Evolutionary conservation across 2,113 vertebrate genomes (phyloP).

Genomic region (Chascanopsetta lugubris): DNA sequence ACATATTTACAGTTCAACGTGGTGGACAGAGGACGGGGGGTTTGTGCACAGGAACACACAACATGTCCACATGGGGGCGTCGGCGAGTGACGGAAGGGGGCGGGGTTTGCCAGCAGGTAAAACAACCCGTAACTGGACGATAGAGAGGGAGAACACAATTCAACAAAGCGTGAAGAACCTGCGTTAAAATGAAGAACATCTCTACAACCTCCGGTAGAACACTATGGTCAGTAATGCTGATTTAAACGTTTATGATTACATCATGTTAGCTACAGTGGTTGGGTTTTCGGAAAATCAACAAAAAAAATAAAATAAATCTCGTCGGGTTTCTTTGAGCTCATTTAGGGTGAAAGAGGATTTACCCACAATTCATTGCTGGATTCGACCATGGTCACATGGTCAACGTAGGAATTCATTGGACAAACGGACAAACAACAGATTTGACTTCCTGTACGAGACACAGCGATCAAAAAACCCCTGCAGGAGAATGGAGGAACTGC

Average conservation of each 20-base stretch:
- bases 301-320: too few species aligned
- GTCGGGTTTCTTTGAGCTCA: neutral
- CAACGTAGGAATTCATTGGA: constrained; percentile 4
- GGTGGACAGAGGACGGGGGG: constrained; percentile 43
- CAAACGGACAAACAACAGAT: constrained; percentile 11
- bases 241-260: neutral
- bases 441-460: constrained; percentile 34
- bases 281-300: too few species aligned
- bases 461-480: constrained; percentile 57
- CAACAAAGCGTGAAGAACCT: constrained; percentile 24
- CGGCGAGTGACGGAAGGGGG: neutral
- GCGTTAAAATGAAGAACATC: constrained; percentile 10
- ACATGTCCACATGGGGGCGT: constrained; percentile 32
- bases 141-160: constrained; percentile 10
- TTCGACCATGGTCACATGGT: neutral
- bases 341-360: neutral
- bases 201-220: constrained; percentile 22
- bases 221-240: constrained; percentile 31
- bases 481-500: constrained; percentile 52
- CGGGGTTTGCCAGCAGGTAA: constrained; percentile 2
- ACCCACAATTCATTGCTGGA: neutral
- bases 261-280: constrained; percentile 7
- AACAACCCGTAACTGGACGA: neutral
- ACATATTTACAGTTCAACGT: constrained; percentile 83
- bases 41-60: constrained; percentile 56